phyloP scores from a whole-genome alignment of 1,140 invertebrate genomes.

The Tribolium madens region DNA sequence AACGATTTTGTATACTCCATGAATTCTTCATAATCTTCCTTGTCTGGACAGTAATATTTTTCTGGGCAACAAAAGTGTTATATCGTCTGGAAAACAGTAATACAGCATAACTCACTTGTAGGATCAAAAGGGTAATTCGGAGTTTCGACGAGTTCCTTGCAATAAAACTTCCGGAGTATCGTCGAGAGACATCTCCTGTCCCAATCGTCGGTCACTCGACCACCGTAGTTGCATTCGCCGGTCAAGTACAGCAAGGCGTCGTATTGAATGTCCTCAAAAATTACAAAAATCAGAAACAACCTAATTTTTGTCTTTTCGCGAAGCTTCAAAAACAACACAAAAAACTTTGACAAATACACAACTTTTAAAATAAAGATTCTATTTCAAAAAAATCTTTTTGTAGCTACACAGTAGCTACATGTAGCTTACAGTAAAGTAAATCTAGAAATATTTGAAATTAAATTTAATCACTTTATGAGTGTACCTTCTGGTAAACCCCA shows the following conservation, averaged over 20 bases:
- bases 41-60: slow-evolving; percentile 80
- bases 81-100: slow-evolving; percentile 24
- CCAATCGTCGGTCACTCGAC: slow-evolving; percentile 95
- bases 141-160: slow-evolving; percentile 68
- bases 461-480: too few species aligned
- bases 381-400: too few species aligned
- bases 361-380: too few species aligned
- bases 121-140: slow-evolving; percentile 74
- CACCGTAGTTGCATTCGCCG: slow-evolving; percentile 97
- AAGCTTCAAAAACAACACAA: too few species aligned
- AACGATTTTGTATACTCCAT: slow-evolving; percentile 82
- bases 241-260: slow-evolving; percentile 91
- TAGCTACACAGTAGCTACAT: too few species aligned
- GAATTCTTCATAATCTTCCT: slow-evolving; percentile 82
- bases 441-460: too few species aligned
- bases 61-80: slow-evolving; percentile 63
- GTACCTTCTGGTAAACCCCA: too few species aligned
- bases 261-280: slow-evolving; percentile 81
- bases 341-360: too few species aligned
- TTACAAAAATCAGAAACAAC: background rate
- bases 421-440: too few species aligned
- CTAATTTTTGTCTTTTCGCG: too few species aligned
- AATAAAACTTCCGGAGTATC: slow-evolving; percentile 87
- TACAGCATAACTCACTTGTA: slow-evolving; percentile 64
- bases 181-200: slow-evolving; percentile 90